Percentiles rank a stretch among this genome's conserved stretches.
phyloP scores from a whole-genome alignment of 2,888 invertebrate genomes.

The Alsophila aescularia region DNA sequence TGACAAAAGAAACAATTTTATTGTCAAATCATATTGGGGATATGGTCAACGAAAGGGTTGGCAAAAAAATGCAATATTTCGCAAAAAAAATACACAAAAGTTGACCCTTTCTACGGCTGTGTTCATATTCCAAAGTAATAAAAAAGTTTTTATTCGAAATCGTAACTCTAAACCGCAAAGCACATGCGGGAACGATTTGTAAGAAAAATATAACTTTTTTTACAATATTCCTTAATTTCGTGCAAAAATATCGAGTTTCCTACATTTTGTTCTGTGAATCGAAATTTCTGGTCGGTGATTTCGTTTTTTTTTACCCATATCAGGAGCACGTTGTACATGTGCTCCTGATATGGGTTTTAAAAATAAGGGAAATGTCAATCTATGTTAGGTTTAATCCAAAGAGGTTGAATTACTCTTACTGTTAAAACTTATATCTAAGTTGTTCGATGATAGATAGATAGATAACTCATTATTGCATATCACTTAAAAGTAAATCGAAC shows the following conservation, averaged over 20 bases:
- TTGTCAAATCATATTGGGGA: constrained; percentile 42
- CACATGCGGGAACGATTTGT: constrained; percentile 69
- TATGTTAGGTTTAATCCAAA: constrained; percentile 44
- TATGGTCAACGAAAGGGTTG: constrained; percentile 63
- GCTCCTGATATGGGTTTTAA: constrained; percentile 53
- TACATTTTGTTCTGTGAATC: constrained; percentile 40
- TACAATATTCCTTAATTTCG: constrained; percentile 74
- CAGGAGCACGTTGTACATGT: no score
- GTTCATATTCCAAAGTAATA: constrained; percentile 69
- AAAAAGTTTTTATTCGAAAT: constrained; percentile 52
- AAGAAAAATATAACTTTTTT: constrained; percentile 72
- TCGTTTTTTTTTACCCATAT: no score
- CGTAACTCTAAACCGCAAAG: constrained; percentile 73
- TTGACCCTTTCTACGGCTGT: constrained; percentile 76
- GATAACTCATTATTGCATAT: no score
- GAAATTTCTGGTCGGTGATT: constrained; percentile 60
- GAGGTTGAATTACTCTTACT: no score
- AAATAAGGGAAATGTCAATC: constrained; percentile 62
- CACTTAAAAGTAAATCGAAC: no score
- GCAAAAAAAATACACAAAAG: constrained; percentile 50
- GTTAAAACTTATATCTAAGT: no score
- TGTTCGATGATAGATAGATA: no score
- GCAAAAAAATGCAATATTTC: constrained; percentile 51
- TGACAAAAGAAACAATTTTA: constrained; percentile 26
- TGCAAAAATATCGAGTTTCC: constrained; percentile 80